These are phyloP conservation scores for Meandrusa payeni DNA, from an alignment of 2,888 invertebrate species.

Conservation along the genomic window DNA sequence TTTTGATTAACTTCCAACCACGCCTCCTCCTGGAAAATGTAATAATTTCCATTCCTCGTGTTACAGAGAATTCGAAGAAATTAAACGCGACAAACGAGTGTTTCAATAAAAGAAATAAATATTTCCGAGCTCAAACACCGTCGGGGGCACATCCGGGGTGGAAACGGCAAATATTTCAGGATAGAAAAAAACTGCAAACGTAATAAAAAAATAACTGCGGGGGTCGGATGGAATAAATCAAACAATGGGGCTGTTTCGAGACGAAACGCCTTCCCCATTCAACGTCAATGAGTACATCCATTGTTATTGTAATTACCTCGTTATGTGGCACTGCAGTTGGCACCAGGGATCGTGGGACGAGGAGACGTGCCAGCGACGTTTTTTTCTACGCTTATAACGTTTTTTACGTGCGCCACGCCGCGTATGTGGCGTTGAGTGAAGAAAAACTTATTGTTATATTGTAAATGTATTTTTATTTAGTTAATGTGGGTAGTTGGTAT, in stretches of 20 bases:
- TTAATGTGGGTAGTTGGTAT: too few species aligned
- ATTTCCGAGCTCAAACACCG: neutral
- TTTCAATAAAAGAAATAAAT: slow-evolving; percentile 5
- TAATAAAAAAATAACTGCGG: slow-evolving; percentile 41
- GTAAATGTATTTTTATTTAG: too few species aligned
- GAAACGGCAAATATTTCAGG: slow-evolving; percentile 13
- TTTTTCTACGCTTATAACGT: neutral
- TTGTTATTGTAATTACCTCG: slow-evolving; percentile 67
- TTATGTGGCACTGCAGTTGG: slow-evolving; percentile 33
- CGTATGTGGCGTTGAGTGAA: neutral
- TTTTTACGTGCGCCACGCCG: neutral
- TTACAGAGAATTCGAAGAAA: slow-evolving; percentile 1
- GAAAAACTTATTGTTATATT: neutral
- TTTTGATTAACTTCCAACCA: too few species aligned
- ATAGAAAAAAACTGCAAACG: slow-evolving; percentile 31
- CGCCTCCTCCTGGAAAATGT: too few species aligned
- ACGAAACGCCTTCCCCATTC: slow-evolving; percentile 32
- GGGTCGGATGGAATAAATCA: slow-evolving; percentile 47
- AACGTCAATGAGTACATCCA: slow-evolving; percentile 34
- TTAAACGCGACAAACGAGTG: slow-evolving; percentile 11
- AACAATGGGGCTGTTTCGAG: slow-evolving; percentile 47
- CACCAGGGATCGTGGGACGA: slow-evolving; percentile 2
- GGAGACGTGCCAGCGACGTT: neutral
- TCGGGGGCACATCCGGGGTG: neutral
- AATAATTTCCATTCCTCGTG: too few species aligned